These are phyloP conservation scores for Perizoma affinitatum DNA, from an alignment of 2,888 invertebrate genomes.

Conservation along the genomic window DNA sequence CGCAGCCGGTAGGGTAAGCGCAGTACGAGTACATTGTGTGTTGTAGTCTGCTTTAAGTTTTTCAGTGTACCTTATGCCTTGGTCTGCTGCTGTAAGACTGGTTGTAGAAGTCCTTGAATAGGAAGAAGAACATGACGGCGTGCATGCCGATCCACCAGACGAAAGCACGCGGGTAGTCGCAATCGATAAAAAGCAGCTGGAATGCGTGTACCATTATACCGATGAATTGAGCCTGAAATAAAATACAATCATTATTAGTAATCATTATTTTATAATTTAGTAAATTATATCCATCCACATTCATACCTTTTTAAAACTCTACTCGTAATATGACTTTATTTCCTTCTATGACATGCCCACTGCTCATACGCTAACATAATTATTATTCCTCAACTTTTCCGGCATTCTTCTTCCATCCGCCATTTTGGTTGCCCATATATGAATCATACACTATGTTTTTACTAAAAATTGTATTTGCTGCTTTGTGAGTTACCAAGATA, in stretches of 20 bases:
- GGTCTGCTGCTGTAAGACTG: constrained; percentile 85
- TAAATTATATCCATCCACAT: not conserved
- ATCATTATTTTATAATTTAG: not conserved
- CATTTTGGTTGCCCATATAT: too few relatives aligned
- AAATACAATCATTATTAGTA: constrained; percentile 29
- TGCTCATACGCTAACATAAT: too few relatives aligned
- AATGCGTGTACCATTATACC: constrained; percentile 96
- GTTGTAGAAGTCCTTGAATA: constrained; percentile 97
- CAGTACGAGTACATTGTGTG: not conserved
- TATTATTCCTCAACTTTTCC: too few relatives aligned
- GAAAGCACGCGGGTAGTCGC: constrained; percentile 96
- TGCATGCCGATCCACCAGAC: constrained; percentile 98
- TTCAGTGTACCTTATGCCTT: constrained; percentile 48
- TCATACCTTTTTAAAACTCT: too few relatives aligned
- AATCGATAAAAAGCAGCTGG: constrained; percentile 95
- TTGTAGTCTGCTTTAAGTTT: too few relatives aligned
- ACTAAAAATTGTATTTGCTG: not conserved
- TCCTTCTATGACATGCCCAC: too few relatives aligned
- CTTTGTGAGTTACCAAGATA: not conserved
- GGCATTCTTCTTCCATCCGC: too few relatives aligned
- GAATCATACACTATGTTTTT: too few relatives aligned
- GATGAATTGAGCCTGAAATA: constrained; percentile 91
- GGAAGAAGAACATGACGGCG: constrained; percentile 97
- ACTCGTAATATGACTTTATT: too few relatives aligned
- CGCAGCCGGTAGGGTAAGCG: too few relatives aligned